These are phyloP conservation scores for Chelonus formosanus DNA, from an alignment of 2,888 invertebrate genomes.

Conservation along the genomic window DNA sequence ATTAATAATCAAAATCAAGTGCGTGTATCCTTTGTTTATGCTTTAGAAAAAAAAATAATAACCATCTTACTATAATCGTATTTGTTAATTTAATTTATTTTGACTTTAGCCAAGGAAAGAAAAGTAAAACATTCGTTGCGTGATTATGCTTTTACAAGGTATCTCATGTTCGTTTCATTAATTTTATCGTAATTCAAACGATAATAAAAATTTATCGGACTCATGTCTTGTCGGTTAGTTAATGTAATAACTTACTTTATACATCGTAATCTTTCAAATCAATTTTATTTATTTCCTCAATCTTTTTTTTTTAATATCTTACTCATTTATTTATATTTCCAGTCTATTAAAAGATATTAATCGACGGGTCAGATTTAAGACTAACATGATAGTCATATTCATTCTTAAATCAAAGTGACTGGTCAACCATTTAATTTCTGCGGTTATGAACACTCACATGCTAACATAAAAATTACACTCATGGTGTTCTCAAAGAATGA, in stretches of 20 bases:
- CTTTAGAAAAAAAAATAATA: too few relatives aligned
- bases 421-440: constrained; percentile 32
- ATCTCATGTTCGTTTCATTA: constrained; percentile 29
- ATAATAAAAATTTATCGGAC: constrained; percentile 22
- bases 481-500: constrained; percentile 1
- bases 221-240: background rate
- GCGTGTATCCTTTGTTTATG: constrained; percentile 33
- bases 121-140: constrained; percentile 24
- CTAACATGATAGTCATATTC: constrained; percentile 26
- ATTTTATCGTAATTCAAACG: constrained; percentile 28
- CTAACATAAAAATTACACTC: constrained; percentile 13
- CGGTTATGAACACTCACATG: constrained; percentile 9
- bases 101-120: constrained; percentile 17
- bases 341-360: constrained; percentile 10
- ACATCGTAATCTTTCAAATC: background rate
- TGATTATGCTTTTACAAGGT: constrained; percentile 28
- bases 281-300: background rate
- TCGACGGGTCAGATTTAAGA: background rate
- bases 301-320: background rate
- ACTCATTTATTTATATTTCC: background rate
- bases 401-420: constrained; percentile 24
- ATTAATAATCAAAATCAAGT: constrained; percentile 34
- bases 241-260: constrained; percentile 6
- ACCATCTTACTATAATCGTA: constrained; percentile 22
- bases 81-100: constrained; percentile 33